These are phyloP conservation scores for Lasioglossum calceatum DNA, from an alignment of 2,888 invertebrate species.

Conservation along the genomic window DNA sequence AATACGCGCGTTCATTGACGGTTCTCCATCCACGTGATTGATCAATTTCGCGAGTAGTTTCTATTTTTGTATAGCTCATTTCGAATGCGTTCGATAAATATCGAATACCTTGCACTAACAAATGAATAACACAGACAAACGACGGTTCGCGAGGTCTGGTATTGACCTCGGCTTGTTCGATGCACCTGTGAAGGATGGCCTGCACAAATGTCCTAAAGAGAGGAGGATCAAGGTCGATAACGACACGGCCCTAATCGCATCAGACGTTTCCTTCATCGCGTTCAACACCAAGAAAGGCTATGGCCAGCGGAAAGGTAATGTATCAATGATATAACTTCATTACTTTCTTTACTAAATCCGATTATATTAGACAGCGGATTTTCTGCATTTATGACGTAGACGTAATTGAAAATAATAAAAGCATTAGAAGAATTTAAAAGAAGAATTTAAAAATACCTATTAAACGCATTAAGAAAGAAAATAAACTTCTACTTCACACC, in stretches of 20 bases:
- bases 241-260: neutral
- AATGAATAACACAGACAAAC: neutral
- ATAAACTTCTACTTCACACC: too few species aligned
- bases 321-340: neutral
- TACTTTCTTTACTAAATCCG: neutral
- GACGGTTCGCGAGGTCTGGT: neutral
- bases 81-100: neutral
- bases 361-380: neutral
- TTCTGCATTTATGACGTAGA: too few species aligned
- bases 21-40: too few species aligned
- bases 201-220: neutral
- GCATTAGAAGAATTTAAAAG: too few species aligned
- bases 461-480: too few species aligned
- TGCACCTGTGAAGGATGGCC: neutral
- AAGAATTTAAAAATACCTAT: too few species aligned
- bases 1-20: too few species aligned
- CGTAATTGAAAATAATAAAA: too few species aligned
- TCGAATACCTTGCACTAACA: neutral
- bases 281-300: neutral
- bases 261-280: neutral
- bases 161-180: neutral
- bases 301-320: neutral
- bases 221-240: neutral
- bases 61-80: neutral
- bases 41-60: too few species aligned